Percentiles rank a stretch among this genome's conserved stretches.
These are phyloP conservation scores for Grapholita molesta DNA, from an alignment of 1,140 invertebrate genomes.

Conservation along the genomic window DNA sequence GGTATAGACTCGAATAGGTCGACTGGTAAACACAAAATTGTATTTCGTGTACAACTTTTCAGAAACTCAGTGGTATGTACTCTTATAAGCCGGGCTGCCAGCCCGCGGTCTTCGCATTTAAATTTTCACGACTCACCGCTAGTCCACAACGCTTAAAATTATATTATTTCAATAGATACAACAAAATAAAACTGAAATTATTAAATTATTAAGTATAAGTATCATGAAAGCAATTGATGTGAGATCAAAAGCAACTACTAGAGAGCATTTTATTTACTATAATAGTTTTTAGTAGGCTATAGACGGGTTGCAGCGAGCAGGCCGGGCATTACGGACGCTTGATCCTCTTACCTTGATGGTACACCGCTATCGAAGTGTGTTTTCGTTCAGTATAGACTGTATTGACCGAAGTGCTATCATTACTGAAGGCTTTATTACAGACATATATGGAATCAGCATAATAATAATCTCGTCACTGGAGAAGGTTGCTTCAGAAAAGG, in stretches of 20 bases:
- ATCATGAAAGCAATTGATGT: not conserved
- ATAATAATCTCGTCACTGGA: no score
- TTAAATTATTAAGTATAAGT: not conserved
- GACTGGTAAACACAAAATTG: no score
- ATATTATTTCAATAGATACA: not conserved
- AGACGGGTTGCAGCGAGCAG: constrained; percentile 36
- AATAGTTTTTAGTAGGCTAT: constrained; percentile 31
- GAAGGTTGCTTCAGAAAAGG: no score
- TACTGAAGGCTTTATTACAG: not conserved
- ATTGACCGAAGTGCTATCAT: not conserved
- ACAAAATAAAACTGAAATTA: not conserved
- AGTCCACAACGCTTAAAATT: no score
- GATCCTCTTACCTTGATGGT: constrained; percentile 63
- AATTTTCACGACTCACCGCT: no score
- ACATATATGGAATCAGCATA: no score
- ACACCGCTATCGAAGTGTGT: constrained; percentile 38
- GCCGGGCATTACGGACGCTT: constrained; percentile 39
- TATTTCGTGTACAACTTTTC: no score
- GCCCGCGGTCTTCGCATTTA: no score
- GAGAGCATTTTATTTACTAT: not conserved
- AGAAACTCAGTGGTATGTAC: no score
- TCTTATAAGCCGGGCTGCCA: no score
- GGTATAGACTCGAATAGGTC: no score
- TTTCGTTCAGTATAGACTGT: constrained; percentile 17
- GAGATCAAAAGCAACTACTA: not conserved